Base-by-base conservation (phyloP, 2,888 invertebrate species). In the Nephrotoma flavescens region DNA sequence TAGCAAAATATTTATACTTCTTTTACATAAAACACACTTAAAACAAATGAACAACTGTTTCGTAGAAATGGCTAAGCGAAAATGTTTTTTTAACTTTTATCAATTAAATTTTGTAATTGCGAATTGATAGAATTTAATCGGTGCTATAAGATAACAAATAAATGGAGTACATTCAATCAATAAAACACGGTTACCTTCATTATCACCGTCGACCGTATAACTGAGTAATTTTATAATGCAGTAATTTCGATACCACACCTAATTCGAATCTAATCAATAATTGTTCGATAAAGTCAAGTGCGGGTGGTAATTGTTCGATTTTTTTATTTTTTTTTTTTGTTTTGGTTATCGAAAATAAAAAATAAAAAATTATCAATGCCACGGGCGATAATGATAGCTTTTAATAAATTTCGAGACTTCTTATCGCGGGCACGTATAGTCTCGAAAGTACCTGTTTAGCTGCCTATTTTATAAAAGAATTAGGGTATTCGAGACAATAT, bases 401-500 rank as follows among this genome's bases (percentile, higher is more conserved):
- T 71, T 71, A 71, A 71, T 71, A 71, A 71, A 71, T 31, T 31
- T 31, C 3, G 9, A 19, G 19, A 6, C 71, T 71, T 71, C 9
- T 71, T 71, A 71, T 71, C 71, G 31, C 31, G 71, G 42, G 84
- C 84, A 84, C 42, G 42, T 84, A 42, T 84, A 84, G 84, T 84
- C 84, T 84, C 84, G 84, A 84, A 84, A n/a, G 15, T 84, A 84
- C 84, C 84, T 83, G 41, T 83, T 41, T 42, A n/a, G 84, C 41
- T 71, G 71, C 71, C 71, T 31, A 71, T 71, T 71, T 71, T 71
- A 71, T 31, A 71, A 71, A 71, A 31, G 31, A 71, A 52, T 7
- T 42, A 84, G 12, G 84, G 84, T 84, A 84, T 84, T 84, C 84
- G 84, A 84, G 84, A 84, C 84, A 84, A 84, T 84, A 84, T 42